Percentiles rank a stretch among this genome's conserved stretches.
Conservation (phyloP, 2,113 vertebrate species). For the Chloropsis hardwickii region DNA sequence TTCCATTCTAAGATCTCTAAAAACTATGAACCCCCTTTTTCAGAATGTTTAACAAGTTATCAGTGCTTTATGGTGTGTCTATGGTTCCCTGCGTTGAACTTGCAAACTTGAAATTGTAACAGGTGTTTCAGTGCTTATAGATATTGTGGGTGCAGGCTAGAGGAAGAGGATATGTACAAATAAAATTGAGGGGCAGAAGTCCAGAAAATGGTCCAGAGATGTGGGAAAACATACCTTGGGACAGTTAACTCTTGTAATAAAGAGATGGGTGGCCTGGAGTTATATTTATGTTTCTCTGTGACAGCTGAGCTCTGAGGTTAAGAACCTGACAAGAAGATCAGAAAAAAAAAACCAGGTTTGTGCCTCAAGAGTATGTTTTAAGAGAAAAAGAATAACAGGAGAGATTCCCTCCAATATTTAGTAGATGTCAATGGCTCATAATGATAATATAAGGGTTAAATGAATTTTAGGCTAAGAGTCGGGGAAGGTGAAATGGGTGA, state of each 20-base stretch:
- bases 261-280: background rate
- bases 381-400: background rate
- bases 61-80: background rate
- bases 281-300: background rate
- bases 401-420: background rate
- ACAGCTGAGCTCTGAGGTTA: background rate
- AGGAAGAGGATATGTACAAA: background rate
- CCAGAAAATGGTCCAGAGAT: background rate
- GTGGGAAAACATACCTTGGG: background rate
- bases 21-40: background rate
- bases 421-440: background rate
- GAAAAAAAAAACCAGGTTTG: background rate
- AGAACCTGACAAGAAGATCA: background rate
- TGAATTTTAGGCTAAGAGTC: too few relatives aligned
- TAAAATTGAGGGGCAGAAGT: background rate
- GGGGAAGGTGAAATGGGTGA: too few relatives aligned
- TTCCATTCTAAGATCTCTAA: background rate
- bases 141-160: background rate
- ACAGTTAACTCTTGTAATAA: background rate
- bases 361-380: background rate
- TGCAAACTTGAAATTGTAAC: background rate
- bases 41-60: background rate
- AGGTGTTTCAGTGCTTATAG: background rate
- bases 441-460: too few relatives aligned
- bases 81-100: background rate